Evolutionary conservation across 2,113 vertebrate species (phyloP).

Genomic region (Coryphaenoides rupestris): DNA sequence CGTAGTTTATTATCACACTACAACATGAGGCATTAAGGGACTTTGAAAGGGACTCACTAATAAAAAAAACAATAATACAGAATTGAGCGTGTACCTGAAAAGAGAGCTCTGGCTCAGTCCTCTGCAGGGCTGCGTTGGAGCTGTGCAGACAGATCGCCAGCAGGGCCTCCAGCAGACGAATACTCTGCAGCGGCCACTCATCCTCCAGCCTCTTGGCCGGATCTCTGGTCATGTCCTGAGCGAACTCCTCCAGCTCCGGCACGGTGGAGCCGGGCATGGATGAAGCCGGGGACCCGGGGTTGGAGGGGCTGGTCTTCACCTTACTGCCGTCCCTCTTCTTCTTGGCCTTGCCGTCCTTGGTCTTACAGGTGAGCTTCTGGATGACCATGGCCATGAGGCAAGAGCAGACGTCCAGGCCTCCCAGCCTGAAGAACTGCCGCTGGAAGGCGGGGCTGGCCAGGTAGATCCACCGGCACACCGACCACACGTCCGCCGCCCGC

Average conservation of each 20-base stretch:
- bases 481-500: slow-evolving; percentile 88
- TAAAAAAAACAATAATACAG: no score
- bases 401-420: slow-evolving; percentile 85
- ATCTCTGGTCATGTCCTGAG: slow-evolving; percentile 42
- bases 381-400: slow-evolving; percentile 86
- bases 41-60: no score
- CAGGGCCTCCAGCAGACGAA: slow-evolving; percentile 89
- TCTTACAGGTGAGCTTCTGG: slow-evolving; percentile 73
- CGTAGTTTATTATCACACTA: no score
- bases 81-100: slow-evolving; percentile 74
- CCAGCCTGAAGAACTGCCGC: slow-evolving; percentile 88
- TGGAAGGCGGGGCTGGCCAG: slow-evolving; percentile 83
- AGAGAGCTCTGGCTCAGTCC: slow-evolving; percentile 75
- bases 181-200: slow-evolving; percentile 81
- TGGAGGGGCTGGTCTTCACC: slow-evolving; percentile 42
- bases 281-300: slow-evolving; percentile 42
- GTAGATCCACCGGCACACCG: slow-evolving; percentile 84
- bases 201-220: slow-evolving; percentile 60
- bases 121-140: slow-evolving; percentile 75
- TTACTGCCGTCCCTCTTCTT: slow-evolving; percentile 66
- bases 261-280: not conserved
- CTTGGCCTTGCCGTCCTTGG: slow-evolving; percentile 66
- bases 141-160: slow-evolving; percentile 92
- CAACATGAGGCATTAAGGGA: no score
- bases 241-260: slow-evolving; percentile 30